Evolutionary conservation across 2,888 invertebrate genomes (phyloP), one percentile per base, ranked within the genome.

Genomic region (Salpingus planirostris): DNA sequence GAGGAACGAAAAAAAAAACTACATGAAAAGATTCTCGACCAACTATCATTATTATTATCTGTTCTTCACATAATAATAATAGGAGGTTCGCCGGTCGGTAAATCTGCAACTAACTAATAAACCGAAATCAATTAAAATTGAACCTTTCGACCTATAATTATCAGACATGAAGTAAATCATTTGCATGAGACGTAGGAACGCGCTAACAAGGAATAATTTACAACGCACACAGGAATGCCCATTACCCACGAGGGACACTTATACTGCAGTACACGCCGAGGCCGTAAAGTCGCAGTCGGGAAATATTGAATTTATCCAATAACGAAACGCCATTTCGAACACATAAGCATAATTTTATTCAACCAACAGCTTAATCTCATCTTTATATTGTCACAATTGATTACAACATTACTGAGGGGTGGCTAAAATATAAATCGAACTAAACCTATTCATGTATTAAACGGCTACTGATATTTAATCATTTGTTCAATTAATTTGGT

Each of bases 321-420:
- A 26, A 27, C 31, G 24, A 28, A 31, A 29, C 18, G 26, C 14
- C 31, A 36, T 36, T 39, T 30, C 33, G 36, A 51, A 51, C 54
- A 54, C 52, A 52, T 54, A 55, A 57, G 57, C 57, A 48, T 54
- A 52, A 50, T 51, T n/a, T 58, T 54, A 54, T 52, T 57, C 54
- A 49, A 54, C 54, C 53, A 57, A 57, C 55, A 55, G 51, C 51
- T 49, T 49, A 44, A 45, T 47, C 48, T 43, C 43, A 41, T 52
- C 55, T 52, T 53, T 53, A 58, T 60, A 61, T 61, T 61, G 61
- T 61, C 61, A 59, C 56, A 59, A 57, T 49, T 59, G 58, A 59
- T 61, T 60, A 60, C n/a, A n/a, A n/a, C 54, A 55, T 29, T 28
- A 34, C 46, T 46, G 38, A 35, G 37, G 37, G 38, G 40, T 40